Base-by-base conservation (phyloP, 2,113 vertebrate species). In the Rhadina sibilatrix region DNA sequence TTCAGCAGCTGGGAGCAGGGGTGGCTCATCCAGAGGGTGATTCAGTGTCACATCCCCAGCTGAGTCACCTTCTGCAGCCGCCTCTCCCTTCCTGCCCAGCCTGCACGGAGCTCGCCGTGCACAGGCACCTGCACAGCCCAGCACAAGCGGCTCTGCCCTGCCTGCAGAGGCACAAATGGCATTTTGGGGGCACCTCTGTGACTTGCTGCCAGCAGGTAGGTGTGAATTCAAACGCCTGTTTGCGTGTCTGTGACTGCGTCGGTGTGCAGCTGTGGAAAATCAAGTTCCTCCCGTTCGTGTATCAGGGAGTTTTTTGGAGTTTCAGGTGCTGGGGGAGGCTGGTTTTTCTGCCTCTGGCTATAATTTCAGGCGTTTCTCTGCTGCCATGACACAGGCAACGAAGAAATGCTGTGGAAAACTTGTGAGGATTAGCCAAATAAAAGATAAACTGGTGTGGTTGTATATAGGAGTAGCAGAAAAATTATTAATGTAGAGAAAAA, bases 11-110 rank as follows among this genome's bases (percentile, higher is more conserved):
- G 46, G 24, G 37, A 80, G 85, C 3, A 42, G 57, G 70, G 50
- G 25, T 85, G 83, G 87, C 92, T 93, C 63, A 91, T 65, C 52
- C 83, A 83, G 59, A 70, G 76, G 54, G 59, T 93, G 95, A 88
- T 56, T 91, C 85, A 93, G 79, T 72, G 90, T 76, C 90, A 82
- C 87, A 56, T 71, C 95, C 70, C 65, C 42, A 35, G 44, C 78
- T 93, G 90, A 95, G 95, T 90, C 94, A 94, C 90, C 74, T 85
- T 81, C 74, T 82, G 69, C 78, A 75, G 84, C 2, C 0, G 81
- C 81, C 96, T 93, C 90, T 93, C 87, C 92, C 87, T 87, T 95
- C 84, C 89, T 87, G 56, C 42, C 35, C 31, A 5, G 85, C 8
- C 3, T 0, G 64, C 65, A 63, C 28, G 28, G 66, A 54, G 18